Evolutionary conservation across 2,888 invertebrate genomes (phyloP).

Genomic region (Petrophora chlorosata): DNA sequence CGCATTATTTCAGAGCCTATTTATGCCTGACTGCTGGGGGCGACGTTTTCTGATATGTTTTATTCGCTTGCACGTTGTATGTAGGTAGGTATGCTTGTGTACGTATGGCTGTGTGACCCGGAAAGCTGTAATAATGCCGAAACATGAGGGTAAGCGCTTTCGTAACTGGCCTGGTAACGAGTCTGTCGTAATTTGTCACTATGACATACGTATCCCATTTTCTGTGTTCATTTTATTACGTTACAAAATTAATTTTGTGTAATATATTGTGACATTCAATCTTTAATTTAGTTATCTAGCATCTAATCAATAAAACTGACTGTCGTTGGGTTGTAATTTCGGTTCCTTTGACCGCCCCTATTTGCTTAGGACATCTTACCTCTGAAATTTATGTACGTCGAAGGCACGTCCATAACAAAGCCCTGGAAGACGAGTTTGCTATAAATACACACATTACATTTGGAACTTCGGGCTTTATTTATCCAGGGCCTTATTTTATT

Average conservation of each 20-base stretch:
- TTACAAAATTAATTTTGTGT: conserved; percentile 7
- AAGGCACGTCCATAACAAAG: conserved; percentile 32
- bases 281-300: conserved; percentile 8
- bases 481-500: conserved; percentile 11
- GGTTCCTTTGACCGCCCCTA: conserved; percentile 31
- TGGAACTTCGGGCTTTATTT: conserved; percentile 19
- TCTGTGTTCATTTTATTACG: conserved; percentile 17
- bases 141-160: conserved; percentile 29
- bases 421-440: conserved; percentile 40
- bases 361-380: conserved; percentile 49
- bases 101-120: conserved; percentile 29
- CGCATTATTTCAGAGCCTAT: conserved; percentile 48
- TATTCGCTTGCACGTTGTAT: conserved; percentile 5
- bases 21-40: conserved; percentile 28
- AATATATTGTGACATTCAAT: conserved; percentile 3
- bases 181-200: conserved; percentile 34
- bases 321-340: conserved; percentile 13
- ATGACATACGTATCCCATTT: conserved; percentile 23
- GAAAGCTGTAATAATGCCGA: conserved; percentile 33
- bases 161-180: conserved; percentile 30
- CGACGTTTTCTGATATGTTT: conserved; percentile 26
- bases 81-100: conserved; percentile 6
- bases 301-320: conserved; percentile 11
- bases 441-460: conserved; percentile 40
- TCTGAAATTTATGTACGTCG: conserved; percentile 34